phyloP scores from a whole-genome alignment of 2,888 invertebrate genomes.

The Epirrita christyi region DNA sequence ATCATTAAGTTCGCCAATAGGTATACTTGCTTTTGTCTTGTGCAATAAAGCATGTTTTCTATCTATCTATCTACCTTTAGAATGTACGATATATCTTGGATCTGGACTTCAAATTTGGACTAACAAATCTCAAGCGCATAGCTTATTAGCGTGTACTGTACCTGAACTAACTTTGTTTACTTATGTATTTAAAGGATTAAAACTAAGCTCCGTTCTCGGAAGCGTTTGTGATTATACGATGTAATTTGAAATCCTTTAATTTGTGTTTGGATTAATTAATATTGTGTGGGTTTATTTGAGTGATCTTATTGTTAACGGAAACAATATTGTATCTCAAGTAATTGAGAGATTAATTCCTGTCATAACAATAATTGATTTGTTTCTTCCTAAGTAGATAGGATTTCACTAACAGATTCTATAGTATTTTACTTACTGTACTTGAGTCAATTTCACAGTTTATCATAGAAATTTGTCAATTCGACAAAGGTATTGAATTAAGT shows the following conservation, averaged over 20 bases:
- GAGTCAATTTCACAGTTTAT: too few relatives aligned
- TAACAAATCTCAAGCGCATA: neutral
- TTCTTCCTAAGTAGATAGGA: too few relatives aligned
- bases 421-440: too few relatives aligned
- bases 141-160: neutral
- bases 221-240: conserved; percentile 18
- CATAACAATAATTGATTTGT: too few relatives aligned
- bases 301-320: conserved; percentile 6
- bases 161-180: conserved; percentile 13
- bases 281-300: conserved; percentile 8
- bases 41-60: too few relatives aligned
- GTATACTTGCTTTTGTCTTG: too few relatives aligned
- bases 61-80: too few relatives aligned
- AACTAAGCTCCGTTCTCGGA: conserved; percentile 12
- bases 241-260: conserved; percentile 24
- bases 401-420: too few relatives aligned
- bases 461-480: too few relatives aligned
- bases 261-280: conserved; percentile 24
- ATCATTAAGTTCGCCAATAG: too few relatives aligned
- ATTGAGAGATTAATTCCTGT: neutral
- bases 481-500: too few relatives aligned
- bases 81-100: neutral
- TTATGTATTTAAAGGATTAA: conserved; percentile 17
- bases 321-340: conserved; percentile 4
- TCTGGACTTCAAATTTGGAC: neutral